Evolutionary conservation across 2,888 invertebrate species (phyloP).

Genomic region (Apamea monoglypha): DNA sequence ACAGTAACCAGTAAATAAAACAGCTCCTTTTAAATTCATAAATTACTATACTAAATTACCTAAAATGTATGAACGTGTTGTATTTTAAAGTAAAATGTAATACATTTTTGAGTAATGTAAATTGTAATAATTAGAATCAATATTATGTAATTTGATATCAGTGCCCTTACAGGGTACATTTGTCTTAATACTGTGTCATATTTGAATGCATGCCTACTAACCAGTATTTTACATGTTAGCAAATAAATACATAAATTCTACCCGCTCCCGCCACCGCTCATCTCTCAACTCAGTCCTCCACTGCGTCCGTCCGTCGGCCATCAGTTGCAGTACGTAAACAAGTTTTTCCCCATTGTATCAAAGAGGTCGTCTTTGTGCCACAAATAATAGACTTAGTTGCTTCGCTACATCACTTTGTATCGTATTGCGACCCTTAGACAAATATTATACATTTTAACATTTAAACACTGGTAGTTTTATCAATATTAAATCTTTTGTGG

Average conservation of each 20-base stretch:
- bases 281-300: slow-evolving; percentile 62
- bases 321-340: slow-evolving; percentile 83
- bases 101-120: too few species aligned
- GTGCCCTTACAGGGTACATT: too few species aligned
- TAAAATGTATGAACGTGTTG: too few species aligned
- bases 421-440: slow-evolving; percentile 39
- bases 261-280: slow-evolving; percentile 17
- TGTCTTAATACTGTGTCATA: too few species aligned
- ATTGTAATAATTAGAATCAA: too few species aligned
- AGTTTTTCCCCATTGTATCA: slow-evolving; percentile 80
- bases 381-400: slow-evolving; percentile 78
- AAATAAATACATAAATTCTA: too few species aligned
- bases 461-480: slow-evolving; percentile 57
- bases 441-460: slow-evolving; percentile 56
- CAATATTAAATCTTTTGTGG: slow-evolving; percentile 71
- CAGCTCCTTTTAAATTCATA: background rate
- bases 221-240: too few species aligned
- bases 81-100: too few species aligned
- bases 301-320: slow-evolving; percentile 75
- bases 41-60: too few species aligned
- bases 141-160: too few species aligned
- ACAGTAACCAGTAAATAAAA: too few species aligned
- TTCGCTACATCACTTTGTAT: slow-evolving; percentile 25
- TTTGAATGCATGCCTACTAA: too few species aligned
- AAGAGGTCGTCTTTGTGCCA: slow-evolving; percentile 76